A percentile compares a stretch with the other conserved stretches of the same genome.
These are phyloP conservation scores for Beroe forskalii DNA, from an alignment of 37 sponge, comb jelly and placozoan genomes.

Conservation along the genomic window DNA sequence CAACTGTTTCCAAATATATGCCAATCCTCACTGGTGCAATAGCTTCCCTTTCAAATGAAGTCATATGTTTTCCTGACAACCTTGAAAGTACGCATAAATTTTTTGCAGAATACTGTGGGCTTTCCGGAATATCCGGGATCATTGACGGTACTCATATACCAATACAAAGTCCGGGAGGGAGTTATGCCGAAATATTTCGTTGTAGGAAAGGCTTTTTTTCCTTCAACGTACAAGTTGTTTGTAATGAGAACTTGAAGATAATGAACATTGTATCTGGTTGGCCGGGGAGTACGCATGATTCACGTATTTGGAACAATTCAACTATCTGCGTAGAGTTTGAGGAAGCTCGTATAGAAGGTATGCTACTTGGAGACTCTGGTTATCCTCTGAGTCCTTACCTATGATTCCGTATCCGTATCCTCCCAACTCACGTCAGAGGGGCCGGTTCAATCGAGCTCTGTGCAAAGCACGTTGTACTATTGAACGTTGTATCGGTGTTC, in stretches of 20 bases:
- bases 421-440: not conserved
- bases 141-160: slow-evolving; percentile 8
- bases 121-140: not conserved
- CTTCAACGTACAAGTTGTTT: not conserved
- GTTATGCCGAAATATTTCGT: not conserved
- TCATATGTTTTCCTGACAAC: not conserved
- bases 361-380: not conserved
- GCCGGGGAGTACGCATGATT: slow-evolving; percentile 15
- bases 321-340: not conserved
- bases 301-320: slow-evolving; percentile 14
- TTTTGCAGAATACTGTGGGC: not conserved
- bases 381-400: not conserved
- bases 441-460: not conserved
- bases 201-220: not conserved
- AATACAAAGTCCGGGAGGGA: slow-evolving; percentile 12
- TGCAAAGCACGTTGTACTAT: not conserved
- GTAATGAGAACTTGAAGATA: not conserved
- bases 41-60: not conserved
- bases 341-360: not conserved
- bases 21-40: not conserved
- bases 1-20: not conserved
- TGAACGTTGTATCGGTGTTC: not conserved
- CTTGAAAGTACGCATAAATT: not conserved
- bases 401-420: not conserved
- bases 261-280: not conserved